Evolutionary conservation across 2,113 vertebrate genomes (phyloP), one percentile per base, ranked within the genome.

Genomic region (Hemibates koningsi): DNA sequence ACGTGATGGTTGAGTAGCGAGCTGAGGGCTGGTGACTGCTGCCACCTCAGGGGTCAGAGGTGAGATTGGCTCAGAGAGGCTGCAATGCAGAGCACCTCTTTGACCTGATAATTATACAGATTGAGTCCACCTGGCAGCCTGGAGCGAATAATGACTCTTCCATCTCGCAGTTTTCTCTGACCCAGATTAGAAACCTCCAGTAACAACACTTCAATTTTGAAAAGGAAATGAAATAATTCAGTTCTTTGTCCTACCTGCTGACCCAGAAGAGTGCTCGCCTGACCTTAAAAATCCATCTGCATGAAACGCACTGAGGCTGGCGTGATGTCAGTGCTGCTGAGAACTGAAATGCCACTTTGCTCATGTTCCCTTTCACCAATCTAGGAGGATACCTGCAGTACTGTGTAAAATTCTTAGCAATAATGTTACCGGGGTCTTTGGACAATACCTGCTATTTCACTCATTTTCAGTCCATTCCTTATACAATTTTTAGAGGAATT

Each of bases 11-110:
- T 92, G 93, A 92, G 90, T 87, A 88, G 92, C 66, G 61, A 93
- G 89, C 83, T 84, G 88, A 92, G 54, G 83, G 59, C 86, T 85
- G 89, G 78, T 45, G 82, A 86, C 91, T 93, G 87, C 91, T 88
- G 91, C 88, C 94, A 92, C 94, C 93, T 93, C 83, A 6, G 81
- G 48, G 95, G 93, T 95, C 92, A 94, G 57, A 94, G 95, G 91
- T 96, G 87, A 93, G 71, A 91, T 92, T 91, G 87, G 81, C 90
- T 92, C 54, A 32, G 88, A 87, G 86, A 85, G 83, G 89, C 85
- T 71, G 85, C 91, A 92, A 91, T 61, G 90, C 85, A 88, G 82
- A 50, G 79, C 91, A 68, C 91, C 90, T 87, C 87, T 88, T 85
- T 92, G 86, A 93, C 93, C 89, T 86, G 79, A 90, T 94, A 90